Conservation (phyloP, 2,888 invertebrate species). For the Microplitis deprimator region DNA sequence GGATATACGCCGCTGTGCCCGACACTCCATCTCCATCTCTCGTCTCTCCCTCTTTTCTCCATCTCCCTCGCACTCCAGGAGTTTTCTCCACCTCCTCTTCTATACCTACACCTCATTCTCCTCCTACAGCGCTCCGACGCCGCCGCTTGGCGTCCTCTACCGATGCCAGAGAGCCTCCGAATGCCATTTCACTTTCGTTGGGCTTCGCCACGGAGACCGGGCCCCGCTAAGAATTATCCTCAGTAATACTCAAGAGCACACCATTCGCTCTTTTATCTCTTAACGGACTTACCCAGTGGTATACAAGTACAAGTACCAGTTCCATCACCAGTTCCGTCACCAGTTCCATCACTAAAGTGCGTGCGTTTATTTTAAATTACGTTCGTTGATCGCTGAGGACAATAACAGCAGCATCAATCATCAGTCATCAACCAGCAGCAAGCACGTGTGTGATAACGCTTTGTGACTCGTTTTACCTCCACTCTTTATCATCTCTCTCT, state of each 20-base stretch:
- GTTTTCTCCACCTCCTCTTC: slow-evolving; percentile 36
- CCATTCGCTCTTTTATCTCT: slow-evolving; percentile 42
- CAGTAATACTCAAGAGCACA: slow-evolving; percentile 27
- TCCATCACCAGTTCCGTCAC: no score
- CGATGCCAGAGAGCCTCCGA: slow-evolving; percentile 53
- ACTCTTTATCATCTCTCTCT: slow-evolving; percentile 30
- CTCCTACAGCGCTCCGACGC: slow-evolving; percentile 41
- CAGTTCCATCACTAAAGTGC: no score
- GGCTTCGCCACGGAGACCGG: slow-evolving; percentile 67
- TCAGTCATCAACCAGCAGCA: neutral
- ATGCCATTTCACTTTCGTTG: slow-evolving; percentile 72
- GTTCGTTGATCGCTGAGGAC: no score
- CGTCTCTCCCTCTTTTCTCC: slow-evolving; percentile 38
- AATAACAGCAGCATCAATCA: neutral
- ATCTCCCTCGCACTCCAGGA: slow-evolving; percentile 25
- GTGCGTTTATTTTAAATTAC: no score
- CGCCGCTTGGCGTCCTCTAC: slow-evolving; percentile 45
- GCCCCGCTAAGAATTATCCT: slow-evolving; percentile 52
- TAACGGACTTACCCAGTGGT: slow-evolving; percentile 55
- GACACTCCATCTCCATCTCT: slow-evolving; percentile 49
- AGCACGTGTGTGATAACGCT: slow-evolving; percentile 14
- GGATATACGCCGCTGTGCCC: slow-evolving; percentile 53
- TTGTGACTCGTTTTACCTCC: slow-evolving; percentile 38
- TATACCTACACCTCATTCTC: slow-evolving; percentile 45
- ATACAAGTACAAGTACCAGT: no score